Evolutionary conservation across 92 coral and sea anemone genomes (phyloP), one percentile per base, ranked within the genome.

Genomic region (Desmophyllum pertusum): DNA sequence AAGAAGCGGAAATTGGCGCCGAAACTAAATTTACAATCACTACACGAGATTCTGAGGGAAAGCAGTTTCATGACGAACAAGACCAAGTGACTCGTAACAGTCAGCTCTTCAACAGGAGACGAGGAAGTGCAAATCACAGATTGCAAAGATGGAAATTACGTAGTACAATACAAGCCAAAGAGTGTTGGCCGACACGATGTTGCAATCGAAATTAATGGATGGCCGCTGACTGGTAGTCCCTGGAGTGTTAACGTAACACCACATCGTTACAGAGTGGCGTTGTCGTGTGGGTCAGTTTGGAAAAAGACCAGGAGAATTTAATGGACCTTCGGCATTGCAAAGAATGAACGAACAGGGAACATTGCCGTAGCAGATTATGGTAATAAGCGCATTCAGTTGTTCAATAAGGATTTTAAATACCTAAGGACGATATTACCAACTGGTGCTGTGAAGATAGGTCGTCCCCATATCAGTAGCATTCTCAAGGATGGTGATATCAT

Each of bases 111-210:
- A 57, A 68, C 61, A 37, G 61, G 79, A 7, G 57, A 43, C 38
- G 59, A 80, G 73, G 35, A 80, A 30, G 77, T 75, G 4, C 53
- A 61, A 19, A 41, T 85, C 5, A 82, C 73, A 43, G 89, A 89
- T 74, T 77, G 86, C 40, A 84, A 81, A 73, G 92, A 89, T 76
- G 92, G 92, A 1, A 88, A 79, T 23, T 89, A 89, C 57, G 64
- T 48, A 41, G 92, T 89, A 2, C n/a, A n/a, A n/a, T 90, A 76
- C 81, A 69, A 31, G 23, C 88, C 83, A 61, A 40, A 18, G 37
- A 27, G 66, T 0, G 46, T 78, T 43, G 93, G 90, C 17, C 64
- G 79, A 59, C 90, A 86, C 63, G 37, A 71, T 13, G 78, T 90
- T n/a, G 36, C 29, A 33, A 84, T 90, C 18, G 38, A 59, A 25